phyloP scores from a whole-genome alignment of 2,113 vertebrate species.

The Rhabdomys dilectus region DNA sequence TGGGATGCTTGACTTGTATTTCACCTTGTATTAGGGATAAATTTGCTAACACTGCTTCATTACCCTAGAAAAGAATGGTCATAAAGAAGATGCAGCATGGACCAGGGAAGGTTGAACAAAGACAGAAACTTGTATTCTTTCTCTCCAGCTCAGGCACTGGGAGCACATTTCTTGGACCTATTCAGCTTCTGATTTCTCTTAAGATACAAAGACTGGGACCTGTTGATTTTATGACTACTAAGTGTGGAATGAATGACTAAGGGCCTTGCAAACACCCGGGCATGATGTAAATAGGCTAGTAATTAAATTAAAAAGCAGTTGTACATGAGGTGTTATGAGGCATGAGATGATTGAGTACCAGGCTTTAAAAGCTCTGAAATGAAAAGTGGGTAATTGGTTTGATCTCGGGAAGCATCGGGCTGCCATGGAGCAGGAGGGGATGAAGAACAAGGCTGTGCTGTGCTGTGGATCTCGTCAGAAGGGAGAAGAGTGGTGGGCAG shows the following conservation, averaged over 20 bases:
- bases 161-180: background rate
- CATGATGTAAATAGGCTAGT: background rate
- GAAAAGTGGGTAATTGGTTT: background rate
- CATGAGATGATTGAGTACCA: background rate
- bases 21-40: background rate
- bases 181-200: background rate
- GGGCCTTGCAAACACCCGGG: background rate
- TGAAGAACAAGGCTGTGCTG: background rate
- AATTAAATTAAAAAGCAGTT: slow-evolving; percentile 10
- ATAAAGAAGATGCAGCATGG: background rate
- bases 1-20: background rate
- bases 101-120: background rate
- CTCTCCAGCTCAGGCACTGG: background rate
- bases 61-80: background rate
- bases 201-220: background rate
- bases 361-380: background rate
- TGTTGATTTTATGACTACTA: background rate
- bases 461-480: background rate
- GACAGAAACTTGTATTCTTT: background rate
- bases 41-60: background rate
- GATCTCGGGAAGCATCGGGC: background rate
- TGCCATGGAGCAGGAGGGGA: background rate
- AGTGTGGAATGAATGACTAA: background rate
- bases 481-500: fast-evolving
- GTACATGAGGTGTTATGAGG: background rate